Conservation (phyloP, 2,113 vertebrate species). For the Psophia crepitans region DNA sequence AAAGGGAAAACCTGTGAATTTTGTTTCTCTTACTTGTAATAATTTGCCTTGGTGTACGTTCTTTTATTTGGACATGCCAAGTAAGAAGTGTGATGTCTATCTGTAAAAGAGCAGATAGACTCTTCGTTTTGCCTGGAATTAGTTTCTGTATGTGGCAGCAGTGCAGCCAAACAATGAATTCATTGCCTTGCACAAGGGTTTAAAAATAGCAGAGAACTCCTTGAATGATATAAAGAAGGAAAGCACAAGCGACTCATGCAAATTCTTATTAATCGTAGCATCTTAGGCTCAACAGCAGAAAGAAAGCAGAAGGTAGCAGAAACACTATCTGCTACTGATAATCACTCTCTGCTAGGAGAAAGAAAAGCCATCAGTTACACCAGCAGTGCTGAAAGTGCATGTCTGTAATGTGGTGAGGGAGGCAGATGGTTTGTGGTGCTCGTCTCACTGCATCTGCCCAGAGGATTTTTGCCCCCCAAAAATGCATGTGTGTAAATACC, state of each 20-base stretch:
- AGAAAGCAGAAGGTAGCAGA: not conserved
- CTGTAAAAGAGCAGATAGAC: not conserved
- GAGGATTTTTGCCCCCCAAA: not conserved
- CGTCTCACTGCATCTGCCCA: fast-evolving
- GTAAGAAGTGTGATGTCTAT: not conserved
- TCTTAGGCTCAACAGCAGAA: not conserved
- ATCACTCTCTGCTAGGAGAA: not conserved
- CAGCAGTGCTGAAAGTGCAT: not conserved
- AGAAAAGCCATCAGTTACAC: not conserved
- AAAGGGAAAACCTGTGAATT: not conserved
- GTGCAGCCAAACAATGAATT: not conserved
- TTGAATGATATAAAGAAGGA: not conserved
- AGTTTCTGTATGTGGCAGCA: not conserved
- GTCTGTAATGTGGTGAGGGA: not conserved
- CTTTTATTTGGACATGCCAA: not conserved
- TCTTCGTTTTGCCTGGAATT: not conserved
- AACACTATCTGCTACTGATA: not conserved
- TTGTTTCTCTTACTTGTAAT: not conserved
- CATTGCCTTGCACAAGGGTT: not conserved
- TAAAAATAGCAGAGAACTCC: not conserved
- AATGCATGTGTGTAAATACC: not conserved
- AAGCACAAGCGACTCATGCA: not conserved
- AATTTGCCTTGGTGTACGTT: not conserved
- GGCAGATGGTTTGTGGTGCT: not conserved
- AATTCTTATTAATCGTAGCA: not conserved